Conservation (phyloP, 2,113 vertebrate genomes). For the Eretmodus cyanostictus region DNA sequence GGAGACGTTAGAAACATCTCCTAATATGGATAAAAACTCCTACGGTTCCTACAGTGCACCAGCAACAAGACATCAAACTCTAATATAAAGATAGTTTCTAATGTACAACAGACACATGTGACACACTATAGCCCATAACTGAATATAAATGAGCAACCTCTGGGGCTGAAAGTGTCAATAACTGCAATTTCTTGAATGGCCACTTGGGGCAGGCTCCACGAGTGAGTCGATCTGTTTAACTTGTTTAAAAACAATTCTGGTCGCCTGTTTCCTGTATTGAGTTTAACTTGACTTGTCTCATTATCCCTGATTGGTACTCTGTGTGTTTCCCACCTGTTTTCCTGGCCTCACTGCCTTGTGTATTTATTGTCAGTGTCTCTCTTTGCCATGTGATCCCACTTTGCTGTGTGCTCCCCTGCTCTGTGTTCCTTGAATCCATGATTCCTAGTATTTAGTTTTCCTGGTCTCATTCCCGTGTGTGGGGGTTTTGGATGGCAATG, state of each 20-base stretch:
- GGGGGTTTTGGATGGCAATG: not conserved
- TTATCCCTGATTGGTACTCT: not conserved
- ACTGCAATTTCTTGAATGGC: not conserved
- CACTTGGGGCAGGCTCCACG: not conserved
- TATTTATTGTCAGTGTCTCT: not conserved
- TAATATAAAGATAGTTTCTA: too few species aligned
- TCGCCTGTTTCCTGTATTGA: not conserved
- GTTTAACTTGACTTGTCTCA: not conserved
- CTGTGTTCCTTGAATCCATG: not conserved
- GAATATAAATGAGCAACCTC: not conserved
- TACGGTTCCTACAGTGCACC: not conserved
- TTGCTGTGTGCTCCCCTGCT: not conserved
- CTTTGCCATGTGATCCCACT: not conserved
- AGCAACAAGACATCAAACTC: too few species aligned
- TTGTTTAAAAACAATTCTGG: not conserved
- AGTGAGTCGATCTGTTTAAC: not conserved
- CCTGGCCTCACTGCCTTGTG: not conserved
- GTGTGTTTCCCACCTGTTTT: not conserved
- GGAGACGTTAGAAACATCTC: not conserved
- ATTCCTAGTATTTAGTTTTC: not conserved
- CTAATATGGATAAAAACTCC: not conserved
- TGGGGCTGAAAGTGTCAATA: not conserved
- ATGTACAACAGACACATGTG: too few species aligned
- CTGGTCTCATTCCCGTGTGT: not conserved
- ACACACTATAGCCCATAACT: fast-evolving